Base-by-base conservation (phyloP, 2,888 invertebrate species). In the Meiosimyza platycephala region DNA sequence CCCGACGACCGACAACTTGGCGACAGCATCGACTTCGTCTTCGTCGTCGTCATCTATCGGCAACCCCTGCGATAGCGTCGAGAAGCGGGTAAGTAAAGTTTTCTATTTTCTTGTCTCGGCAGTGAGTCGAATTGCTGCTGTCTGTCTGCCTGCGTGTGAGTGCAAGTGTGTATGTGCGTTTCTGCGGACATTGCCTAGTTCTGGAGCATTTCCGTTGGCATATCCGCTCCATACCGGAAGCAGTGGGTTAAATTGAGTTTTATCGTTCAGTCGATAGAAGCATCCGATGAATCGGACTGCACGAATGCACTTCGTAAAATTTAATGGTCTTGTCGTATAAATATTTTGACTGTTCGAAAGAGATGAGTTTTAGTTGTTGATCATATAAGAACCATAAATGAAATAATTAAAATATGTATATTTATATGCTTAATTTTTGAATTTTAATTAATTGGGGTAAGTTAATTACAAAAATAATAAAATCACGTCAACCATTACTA, bases 51-150 rank as follows among this genome's bases (percentile, higher is more conserved):
- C 84, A 18, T 83, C 84, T n/a, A 78, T 84, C 76, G 84, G 85
- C 15, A 87, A 87, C 81, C 86, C 86, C 68, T 87, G 87, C 71
- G 87, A 88, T 74, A 88, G 87, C 76, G 87, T 85, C 22, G 87
- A 88, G 71, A 88, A 88, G 78, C 83, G 87, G 82, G 87, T 87
- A 83, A 86, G 86, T 74, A 64, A 28, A 22, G 28, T 22, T 54
- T 13, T 62, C 33, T 15, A 16, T 16, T 15, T 71, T 16, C 40
- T 71, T 64, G 48, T 40, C 57, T 51, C 40, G 16, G n/a, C 22
- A 59, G 33, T 52, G 33, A 11, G n/a, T 40, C 6, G 40, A 40
- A 40, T 40, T 9, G 40, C 40, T 40, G 16, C 15, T 54, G 40
- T 15, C 15, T 54, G 40, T 15, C 13, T 50, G 22, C 15, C 33